These are phyloP conservation scores for Paralichthys olivaceus DNA, from an alignment of 2,113 vertebrate species.

Conservation along the genomic window DNA sequence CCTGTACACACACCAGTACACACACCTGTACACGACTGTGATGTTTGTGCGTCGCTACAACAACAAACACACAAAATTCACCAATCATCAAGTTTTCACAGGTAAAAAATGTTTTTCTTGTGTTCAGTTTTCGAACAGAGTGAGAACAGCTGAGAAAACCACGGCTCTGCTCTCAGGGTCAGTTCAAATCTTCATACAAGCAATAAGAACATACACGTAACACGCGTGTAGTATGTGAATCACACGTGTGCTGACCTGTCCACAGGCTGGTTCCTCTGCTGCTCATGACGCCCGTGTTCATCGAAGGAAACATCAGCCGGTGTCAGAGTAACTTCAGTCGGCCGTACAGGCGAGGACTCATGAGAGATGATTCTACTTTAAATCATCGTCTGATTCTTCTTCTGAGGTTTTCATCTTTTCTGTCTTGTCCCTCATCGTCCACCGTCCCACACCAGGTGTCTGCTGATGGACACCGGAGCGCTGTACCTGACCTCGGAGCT, in stretches of 20 bases:
- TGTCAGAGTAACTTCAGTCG: constrained; percentile 88
- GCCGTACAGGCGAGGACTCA: constrained; percentile 84
- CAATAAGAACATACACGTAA: neutral
- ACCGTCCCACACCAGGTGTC: constrained; percentile 79
- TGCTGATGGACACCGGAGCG: constrained; percentile 85
- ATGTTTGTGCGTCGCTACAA: no score
- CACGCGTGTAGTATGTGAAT: neutral
- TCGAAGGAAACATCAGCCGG: constrained; percentile 80
- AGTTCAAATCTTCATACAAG: constrained; percentile 8
- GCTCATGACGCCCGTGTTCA: constrained; percentile 87
- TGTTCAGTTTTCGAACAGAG: constrained; percentile 76
- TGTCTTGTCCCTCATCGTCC: neutral
- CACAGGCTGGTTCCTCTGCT: constrained; percentile 85
- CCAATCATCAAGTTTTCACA: no score
- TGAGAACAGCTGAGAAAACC: constrained; percentile 54
- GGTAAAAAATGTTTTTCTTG: no score
- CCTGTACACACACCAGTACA: neutral
- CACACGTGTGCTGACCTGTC: neutral
- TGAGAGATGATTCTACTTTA: no score
- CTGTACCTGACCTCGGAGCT: constrained; percentile 50
- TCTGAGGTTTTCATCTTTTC: no score
- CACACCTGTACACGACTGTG: no score
- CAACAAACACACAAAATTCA: no score
- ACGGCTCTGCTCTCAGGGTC: constrained; percentile 71
- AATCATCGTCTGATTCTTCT: no score